These are phyloP conservation scores for Stichopus horrens DNA, from an alignment of 53 echinoderm and acorn worm genomes.

Conservation along the genomic window DNA sequence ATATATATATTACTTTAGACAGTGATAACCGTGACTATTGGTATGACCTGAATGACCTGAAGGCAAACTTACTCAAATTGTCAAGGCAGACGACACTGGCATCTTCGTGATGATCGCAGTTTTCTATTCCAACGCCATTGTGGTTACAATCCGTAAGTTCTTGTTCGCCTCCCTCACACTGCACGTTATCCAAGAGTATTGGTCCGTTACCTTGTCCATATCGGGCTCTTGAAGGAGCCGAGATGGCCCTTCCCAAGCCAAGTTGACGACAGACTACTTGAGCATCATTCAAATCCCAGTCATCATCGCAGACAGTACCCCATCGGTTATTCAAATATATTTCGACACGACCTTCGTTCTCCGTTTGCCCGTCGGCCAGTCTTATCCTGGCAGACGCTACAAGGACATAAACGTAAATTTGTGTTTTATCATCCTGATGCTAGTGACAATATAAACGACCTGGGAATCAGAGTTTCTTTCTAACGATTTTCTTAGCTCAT, in stretches of 20 bases:
- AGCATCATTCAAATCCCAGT: slow-evolving; percentile 55
- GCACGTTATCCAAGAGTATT: slow-evolving; percentile 51
- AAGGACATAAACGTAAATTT: no score
- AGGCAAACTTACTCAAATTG: neutral
- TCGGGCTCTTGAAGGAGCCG: slow-evolving; percentile 48
- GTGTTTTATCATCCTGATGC: no score
- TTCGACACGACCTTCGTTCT: slow-evolving; percentile 62
- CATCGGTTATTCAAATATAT: slow-evolving; percentile 58
- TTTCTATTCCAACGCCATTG: slow-evolving; percentile 35
- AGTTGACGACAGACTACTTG: slow-evolving; percentile 61
- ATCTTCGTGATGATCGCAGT: slow-evolving; percentile 60
- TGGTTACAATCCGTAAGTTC: slow-evolving; percentile 54
- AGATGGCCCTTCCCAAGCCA: slow-evolving; percentile 51
- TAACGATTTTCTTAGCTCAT: no score
- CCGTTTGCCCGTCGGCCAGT: slow-evolving; percentile 43
- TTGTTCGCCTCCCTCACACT: slow-evolving; percentile 55
- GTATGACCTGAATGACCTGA: no score
- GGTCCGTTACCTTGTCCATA: slow-evolving; percentile 50
- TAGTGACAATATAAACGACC: no score
- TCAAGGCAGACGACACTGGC: slow-evolving; percentile 52
- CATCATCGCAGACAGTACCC: slow-evolving; percentile 67
- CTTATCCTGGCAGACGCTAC: slow-evolving; percentile 29
- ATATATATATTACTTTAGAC: no score
- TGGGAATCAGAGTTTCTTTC: no score
- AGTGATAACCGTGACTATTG: no score